Evolutionary conservation across 2,113 vertebrate species (phyloP).

Genomic region (Craseonycteris thonglongyai): DNA sequence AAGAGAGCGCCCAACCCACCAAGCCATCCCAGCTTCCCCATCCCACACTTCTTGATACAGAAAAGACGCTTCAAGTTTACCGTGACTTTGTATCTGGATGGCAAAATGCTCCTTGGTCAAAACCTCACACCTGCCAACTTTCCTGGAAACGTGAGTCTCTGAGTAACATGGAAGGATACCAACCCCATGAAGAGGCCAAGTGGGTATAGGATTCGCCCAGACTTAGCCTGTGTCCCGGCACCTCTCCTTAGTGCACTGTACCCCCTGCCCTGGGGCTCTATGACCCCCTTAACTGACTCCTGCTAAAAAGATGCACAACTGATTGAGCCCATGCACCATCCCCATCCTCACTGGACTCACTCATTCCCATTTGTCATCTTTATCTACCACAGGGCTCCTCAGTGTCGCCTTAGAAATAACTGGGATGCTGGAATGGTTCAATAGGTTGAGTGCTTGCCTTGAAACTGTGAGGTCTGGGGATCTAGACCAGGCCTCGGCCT

Average conservation of each 20-base stretch:
- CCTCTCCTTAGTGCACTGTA: neutral
- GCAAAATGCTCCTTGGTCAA: neutral
- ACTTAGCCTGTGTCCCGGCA: neutral
- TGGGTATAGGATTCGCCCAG: fast-evolving
- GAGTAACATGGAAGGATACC: fast-evolving
- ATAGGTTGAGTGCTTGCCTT: too few relatives aligned
- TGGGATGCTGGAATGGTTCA: too few relatives aligned
- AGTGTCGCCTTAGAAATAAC: neutral
- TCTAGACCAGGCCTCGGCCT: too few relatives aligned
- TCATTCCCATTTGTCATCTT: fast-evolving
- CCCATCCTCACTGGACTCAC: neutral
- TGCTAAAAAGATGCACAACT: too few relatives aligned
- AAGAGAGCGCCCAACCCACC: too few relatives aligned
- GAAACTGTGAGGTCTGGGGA: too few relatives aligned
- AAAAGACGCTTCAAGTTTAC: too few relatives aligned
- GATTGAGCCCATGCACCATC: fast-evolving
- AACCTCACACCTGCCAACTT: too few relatives aligned
- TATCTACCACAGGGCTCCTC: neutral
- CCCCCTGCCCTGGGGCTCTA: neutral
- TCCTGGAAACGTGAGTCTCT: fast-evolving
- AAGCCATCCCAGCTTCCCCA: too few relatives aligned
- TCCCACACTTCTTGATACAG: too few relatives aligned
- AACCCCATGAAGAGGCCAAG: neutral
- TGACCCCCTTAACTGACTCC: fast-evolving
- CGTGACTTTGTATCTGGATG: fast-evolving